phyloP scores from a whole-genome alignment of 2,113 vertebrate species.

The Microtus oregoni region DNA sequence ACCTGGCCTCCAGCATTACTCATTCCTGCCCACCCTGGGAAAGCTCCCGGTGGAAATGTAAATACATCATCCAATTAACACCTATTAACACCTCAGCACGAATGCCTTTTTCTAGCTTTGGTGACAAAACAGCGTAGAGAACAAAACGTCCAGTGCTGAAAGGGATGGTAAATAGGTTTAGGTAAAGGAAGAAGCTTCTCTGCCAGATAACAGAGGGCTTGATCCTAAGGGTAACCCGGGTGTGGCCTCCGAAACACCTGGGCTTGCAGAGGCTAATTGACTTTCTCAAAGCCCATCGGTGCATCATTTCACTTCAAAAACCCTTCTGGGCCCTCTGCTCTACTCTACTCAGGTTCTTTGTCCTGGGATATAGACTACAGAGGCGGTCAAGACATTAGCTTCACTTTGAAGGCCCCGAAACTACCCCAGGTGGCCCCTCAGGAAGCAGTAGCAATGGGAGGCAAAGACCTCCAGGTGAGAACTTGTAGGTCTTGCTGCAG shows the following conservation, averaged over 20 bases:
- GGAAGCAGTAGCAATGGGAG: neutral
- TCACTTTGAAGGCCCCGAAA: neutral
- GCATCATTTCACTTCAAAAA: constrained; percentile 2
- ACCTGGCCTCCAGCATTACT: constrained; percentile 60
- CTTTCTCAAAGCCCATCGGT: constrained; percentile 9
- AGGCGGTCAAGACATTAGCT: neutral
- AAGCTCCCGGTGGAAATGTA: constrained; percentile 67
- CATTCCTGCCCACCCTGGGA: constrained; percentile 34
- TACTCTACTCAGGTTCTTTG: constrained; percentile 19
- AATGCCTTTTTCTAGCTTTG: constrained; percentile 60
- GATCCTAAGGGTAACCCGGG: neutral
- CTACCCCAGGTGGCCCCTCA: neutral
- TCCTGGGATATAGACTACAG: neutral
- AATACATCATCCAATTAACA: constrained; percentile 68
- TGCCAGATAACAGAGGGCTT: constrained; percentile 47
- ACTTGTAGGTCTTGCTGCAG: neutral
- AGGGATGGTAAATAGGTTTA: constrained; percentile 60
- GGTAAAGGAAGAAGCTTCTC: constrained; percentile 36
- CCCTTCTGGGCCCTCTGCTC: neutral
- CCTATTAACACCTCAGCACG: constrained; percentile 55
- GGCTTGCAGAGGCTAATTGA: constrained; percentile 19
- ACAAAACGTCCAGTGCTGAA: constrained; percentile 55
- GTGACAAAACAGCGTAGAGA: constrained; percentile 57
- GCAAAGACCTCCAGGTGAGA: neutral
- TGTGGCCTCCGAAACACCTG: neutral